Conservation (phyloP, 2,113 vertebrate genomes). For the Sclerurus mexicanus region DNA sequence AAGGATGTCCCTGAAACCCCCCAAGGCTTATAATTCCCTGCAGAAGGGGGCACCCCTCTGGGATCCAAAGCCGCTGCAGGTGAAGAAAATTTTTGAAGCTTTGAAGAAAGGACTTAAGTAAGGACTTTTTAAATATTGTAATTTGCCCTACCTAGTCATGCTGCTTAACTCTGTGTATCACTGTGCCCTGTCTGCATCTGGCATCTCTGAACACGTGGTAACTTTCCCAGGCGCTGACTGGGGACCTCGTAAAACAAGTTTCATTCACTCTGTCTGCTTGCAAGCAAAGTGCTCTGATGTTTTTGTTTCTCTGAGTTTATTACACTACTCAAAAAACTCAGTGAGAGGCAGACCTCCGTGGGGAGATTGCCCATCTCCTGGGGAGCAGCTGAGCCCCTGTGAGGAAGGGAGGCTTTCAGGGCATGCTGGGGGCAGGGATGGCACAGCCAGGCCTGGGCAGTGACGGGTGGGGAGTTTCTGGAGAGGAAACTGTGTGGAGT, state of each 20-base stretch:
- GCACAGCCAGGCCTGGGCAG: background rate
- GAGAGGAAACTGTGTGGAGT: background rate
- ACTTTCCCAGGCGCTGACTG: background rate
- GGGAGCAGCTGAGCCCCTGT: background rate
- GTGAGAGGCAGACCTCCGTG: background rate
- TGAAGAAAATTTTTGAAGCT: constrained; percentile 89
- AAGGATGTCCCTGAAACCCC: constrained; percentile 72
- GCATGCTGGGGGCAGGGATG: background rate
- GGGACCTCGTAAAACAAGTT: background rate
- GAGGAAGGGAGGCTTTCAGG: background rate
- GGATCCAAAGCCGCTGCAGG: constrained; percentile 86
- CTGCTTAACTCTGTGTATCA: background rate
- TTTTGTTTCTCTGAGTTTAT: background rate
- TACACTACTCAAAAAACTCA: fast-evolving
- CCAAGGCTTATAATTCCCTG: constrained; percentile 77
- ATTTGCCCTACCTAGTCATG: background rate
- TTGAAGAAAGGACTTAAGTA: constrained; percentile 92
- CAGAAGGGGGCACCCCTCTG: constrained; percentile 68
- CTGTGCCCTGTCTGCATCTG: background rate
- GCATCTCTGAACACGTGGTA: background rate
- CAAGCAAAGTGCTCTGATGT: background rate
- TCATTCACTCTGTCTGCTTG: background rate
- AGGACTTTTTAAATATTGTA: constrained; percentile 30
- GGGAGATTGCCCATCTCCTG: background rate
- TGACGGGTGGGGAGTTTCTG: background rate